phyloP scores from a whole-genome alignment of 1,140 invertebrate genomes.

The Sipha flava region DNA sequence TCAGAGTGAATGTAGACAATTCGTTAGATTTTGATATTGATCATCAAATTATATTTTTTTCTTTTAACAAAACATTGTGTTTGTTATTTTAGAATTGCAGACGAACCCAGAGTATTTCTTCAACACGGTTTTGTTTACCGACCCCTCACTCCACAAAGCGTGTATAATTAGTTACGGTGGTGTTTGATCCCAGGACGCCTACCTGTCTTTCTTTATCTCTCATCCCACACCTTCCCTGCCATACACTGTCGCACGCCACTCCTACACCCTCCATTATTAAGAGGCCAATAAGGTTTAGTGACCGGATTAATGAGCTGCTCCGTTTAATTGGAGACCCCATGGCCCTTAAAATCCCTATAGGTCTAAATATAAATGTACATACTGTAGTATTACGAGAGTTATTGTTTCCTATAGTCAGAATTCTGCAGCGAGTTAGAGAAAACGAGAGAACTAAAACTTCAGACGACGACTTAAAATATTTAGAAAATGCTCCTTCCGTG shows the following conservation, averaged over 20 bases:
- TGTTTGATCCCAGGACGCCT: not conserved
- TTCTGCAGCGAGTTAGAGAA: not conserved
- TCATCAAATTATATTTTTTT: too few species aligned
- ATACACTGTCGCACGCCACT: not conserved
- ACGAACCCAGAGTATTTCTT: not conserved
- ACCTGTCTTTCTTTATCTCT: not conserved
- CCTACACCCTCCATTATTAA: not conserved
- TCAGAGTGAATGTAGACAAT: too few species aligned
- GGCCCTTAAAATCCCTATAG: not conserved
- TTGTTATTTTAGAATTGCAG: not conserved
- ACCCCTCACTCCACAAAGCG: not conserved
- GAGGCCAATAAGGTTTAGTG: conserved; percentile 14
- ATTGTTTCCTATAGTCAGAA: not conserved
- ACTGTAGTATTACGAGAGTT: not conserved
- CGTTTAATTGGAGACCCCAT: not conserved
- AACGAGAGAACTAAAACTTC: not conserved
- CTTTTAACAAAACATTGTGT: too few species aligned
- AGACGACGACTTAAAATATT: not conserved
- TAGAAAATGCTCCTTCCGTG: not conserved
- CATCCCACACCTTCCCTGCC: too few species aligned
- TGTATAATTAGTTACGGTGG: not conserved
- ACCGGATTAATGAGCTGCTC: conserved; percentile 6
- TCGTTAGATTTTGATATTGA: too few species aligned
- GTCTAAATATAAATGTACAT: not conserved
- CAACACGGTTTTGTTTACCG: not conserved